Base-by-base conservation (phyloP, 2,888 invertebrate species). In the Ferdinandea cuprea region DNA sequence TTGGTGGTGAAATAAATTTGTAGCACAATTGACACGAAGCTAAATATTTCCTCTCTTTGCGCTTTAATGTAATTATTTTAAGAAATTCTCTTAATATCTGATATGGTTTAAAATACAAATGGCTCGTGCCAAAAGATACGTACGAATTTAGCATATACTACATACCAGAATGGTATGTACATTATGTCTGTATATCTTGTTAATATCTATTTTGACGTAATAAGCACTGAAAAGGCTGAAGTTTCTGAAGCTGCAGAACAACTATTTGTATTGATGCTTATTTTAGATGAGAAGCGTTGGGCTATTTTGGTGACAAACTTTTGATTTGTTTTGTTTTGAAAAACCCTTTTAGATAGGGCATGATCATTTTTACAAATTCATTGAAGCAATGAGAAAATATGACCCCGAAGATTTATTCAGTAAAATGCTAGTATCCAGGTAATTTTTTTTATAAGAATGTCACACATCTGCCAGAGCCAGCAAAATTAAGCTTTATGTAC, bases 1-100 rank as follows among this genome's bases (percentile, higher is more conserved):
- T 73, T 73, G 66, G 79, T 79, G 52, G 52, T 66, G 66, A 73
- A 79, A 79, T 73, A 79, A 73, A 54, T 73, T 59, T 52, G 30
- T 65, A 50, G 11, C 52, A 52, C 58, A 52, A 69, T 44, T 48
- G 37, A 65, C 56, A 59, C 13, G 19, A 17, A 28, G n/a, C 32
- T 7, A 21, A 13, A 37, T 56, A n/a, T 58, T 15, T 56, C 44
- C 25, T 25, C 15, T 44, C 19, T 25, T 40, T 30, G 3, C 28
- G 11, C 30, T 28, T 30, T 19, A 37, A 48, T 46, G 19, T n/a
- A 37, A 48, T 69, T 48, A 58, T 69, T 69, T 46, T 13, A 9
- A 30, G 37, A 11, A 42, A 46, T 44, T 56, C 44, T 58, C 28
- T 58, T 30, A 48, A 46, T 46, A 30, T 58, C 30, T 48, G 37